phyloP scores from a whole-genome alignment of 2,113 vertebrate species.

The Strix uralensis region DNA sequence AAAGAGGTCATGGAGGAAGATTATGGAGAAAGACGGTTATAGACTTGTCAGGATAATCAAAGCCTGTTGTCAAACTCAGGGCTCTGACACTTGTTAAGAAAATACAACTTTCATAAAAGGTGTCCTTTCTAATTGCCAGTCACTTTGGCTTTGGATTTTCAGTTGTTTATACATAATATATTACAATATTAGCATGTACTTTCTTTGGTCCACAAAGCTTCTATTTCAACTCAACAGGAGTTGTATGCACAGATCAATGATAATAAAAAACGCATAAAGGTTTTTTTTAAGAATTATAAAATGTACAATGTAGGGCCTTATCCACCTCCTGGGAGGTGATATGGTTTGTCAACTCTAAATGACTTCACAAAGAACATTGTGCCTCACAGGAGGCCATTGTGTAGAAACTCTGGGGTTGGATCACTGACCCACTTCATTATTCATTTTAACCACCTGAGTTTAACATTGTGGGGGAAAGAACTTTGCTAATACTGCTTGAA shows the following conservation, averaged over 20 bases:
- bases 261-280: fast-evolving
- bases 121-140: not conserved
- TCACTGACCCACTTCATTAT: not conserved
- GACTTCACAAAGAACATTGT: not conserved
- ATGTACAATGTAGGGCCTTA: not conserved
- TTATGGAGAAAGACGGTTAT: not conserved
- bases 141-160: not conserved
- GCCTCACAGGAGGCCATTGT: not conserved
- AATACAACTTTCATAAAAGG: not conserved
- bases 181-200: not conserved
- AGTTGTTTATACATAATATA: not conserved
- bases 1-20: not conserved
- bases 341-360: not conserved
- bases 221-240: not conserved
- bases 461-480: not conserved
- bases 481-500: not conserved
- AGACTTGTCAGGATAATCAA: not conserved
- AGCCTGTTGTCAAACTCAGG: not conserved
- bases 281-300: not conserved
- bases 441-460: not conserved
- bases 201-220: not conserved
- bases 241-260: not conserved
- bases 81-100: not conserved
- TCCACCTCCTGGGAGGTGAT: not conserved
- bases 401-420: not conserved